Base-by-base conservation (phyloP, 2,888 invertebrate genomes). In the Rhamphomyia laevipes region DNA sequence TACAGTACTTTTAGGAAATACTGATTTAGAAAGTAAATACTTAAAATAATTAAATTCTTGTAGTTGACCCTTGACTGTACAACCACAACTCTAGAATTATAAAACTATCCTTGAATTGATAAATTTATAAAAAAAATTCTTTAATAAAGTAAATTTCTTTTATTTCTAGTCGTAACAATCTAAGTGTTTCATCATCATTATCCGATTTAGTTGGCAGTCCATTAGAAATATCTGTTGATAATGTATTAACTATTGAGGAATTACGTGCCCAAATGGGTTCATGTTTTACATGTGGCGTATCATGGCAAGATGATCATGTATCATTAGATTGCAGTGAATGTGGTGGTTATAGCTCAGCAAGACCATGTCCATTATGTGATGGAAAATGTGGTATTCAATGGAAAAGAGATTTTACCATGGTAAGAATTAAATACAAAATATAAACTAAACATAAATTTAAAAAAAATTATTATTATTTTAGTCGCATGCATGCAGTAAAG, bases 241-340 rank as follows among this genome's bases (percentile, higher is more conserved):
- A 77, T 58, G 76, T 77, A 49, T 67, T 82, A 53, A 81, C 82
- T 53, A 82, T 84, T 59, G 84, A 84, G 65, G 82, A 82, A 62
- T 68, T 84, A 54, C 77, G 82, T 46, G 74, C 77, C 51, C 82
- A 84, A 61, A 75, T 84, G 64, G 80, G 81, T 65, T 82, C 82
- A 55, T 84, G 84, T 65, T 84, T 84, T 65, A 81, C 81, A 66
- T 88, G 87, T 67, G 85, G 86, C 46, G 85, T 86, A 23, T 83
- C 82, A 57, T 88, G 87, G 87, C 77, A 77, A 58, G 82, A 85
- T 61, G 79, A 82, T 59, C 85, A 86, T 65, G 82, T 84, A 41
- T 83, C 84, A 10, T 71, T 84, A 43, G 85, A 84, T 63, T 88
- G 87, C 66, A 74, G 77, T 45, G 87, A 88, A 66, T 88, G 87